Evolutionary conservation across 1,140 invertebrate genomes (phyloP), one percentile per base, ranked within the genome.

Genomic region (Portunus trituberculatus): DNA sequence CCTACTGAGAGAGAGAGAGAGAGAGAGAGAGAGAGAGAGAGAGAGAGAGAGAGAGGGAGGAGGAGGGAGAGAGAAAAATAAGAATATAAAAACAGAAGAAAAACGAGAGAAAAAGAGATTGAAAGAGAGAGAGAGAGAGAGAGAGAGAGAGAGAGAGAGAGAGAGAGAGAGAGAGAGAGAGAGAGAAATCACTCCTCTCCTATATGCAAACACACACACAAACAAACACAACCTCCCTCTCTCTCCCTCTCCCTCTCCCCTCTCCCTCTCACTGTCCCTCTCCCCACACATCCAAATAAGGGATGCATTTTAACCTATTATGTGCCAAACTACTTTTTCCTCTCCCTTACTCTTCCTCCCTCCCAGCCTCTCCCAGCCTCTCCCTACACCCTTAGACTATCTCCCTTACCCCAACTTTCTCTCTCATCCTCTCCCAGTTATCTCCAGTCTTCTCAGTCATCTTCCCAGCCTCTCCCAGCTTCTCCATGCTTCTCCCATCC

Each of bases 311-410:
- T 32, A 88, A 88, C 32, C 46, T 88, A 88, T 45, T 88, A 32
- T 4, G 1, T 88, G 14, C 32, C 29, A 88, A 32, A 45, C 87
- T 88, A 20, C 28, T 48, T 39, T 29, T n/a, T 29, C 28, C 87
- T 39, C 29, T 39, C 87, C 46, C 87, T 59, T 29, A 28, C 46
- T 29, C 25, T 12, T 46, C n/a, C 46, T 59, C 90, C 48, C 88
- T 90, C 88, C 45, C 86, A 28, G 25, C 32, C 88, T 90, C 88
- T n/a, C 88, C 10, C 32, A 20, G 39, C 39, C 88, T 90, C 88
- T 90, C 88, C 52, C 52, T 39, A 39, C 39, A 39, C 39, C 39
- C 39, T 6, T 6, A 39, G 39, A 1, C 39, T 39, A 1, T 39
- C 39, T 39, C 39, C 6, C 39, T 6, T 6, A 2, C 39, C 6